Evolutionary conservation across 2,113 vertebrate species (phyloP).

Genomic region (Chaetodon auriga): DNA sequence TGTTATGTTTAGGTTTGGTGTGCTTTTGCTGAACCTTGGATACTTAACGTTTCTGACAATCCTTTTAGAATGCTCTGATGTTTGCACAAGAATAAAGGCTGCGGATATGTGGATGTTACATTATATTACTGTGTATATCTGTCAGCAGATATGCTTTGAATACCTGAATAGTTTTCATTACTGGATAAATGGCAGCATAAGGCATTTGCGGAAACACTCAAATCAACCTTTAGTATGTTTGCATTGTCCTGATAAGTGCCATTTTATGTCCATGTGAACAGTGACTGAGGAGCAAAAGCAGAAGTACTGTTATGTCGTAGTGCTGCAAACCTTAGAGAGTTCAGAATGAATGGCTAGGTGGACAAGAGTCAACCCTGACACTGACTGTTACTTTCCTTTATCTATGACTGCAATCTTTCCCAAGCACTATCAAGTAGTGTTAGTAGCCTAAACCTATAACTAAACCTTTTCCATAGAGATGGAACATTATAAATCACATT

Average conservation of each 20-base stretch:
- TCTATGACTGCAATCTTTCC: background rate
- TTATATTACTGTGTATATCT: background rate
- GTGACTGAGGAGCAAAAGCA: background rate
- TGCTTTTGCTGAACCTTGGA: background rate
- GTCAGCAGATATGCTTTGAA: background rate
- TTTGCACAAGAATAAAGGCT: slow-evolving; percentile 15
- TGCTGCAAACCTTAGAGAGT: background rate
- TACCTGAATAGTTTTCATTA: background rate
- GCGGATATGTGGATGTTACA: background rate
- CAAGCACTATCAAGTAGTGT: background rate
- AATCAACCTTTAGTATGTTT: background rate
- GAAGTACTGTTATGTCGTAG: background rate
- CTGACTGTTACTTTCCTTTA: background rate
- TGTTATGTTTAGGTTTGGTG: background rate
- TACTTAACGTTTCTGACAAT: background rate
- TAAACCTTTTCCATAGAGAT: background rate
- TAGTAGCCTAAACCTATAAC: background rate
- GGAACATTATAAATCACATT: background rate
- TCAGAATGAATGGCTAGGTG: background rate
- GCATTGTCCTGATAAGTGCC: background rate
- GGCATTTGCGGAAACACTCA: background rate
- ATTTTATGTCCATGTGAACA: background rate
- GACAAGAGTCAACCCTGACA: background rate
- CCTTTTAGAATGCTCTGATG: background rate
- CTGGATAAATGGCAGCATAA: background rate